Evolutionary conservation across 2,113 vertebrate genomes (phyloP), one percentile per base, ranked within the genome.

Genomic region (Tachycineta bicolor): DNA sequence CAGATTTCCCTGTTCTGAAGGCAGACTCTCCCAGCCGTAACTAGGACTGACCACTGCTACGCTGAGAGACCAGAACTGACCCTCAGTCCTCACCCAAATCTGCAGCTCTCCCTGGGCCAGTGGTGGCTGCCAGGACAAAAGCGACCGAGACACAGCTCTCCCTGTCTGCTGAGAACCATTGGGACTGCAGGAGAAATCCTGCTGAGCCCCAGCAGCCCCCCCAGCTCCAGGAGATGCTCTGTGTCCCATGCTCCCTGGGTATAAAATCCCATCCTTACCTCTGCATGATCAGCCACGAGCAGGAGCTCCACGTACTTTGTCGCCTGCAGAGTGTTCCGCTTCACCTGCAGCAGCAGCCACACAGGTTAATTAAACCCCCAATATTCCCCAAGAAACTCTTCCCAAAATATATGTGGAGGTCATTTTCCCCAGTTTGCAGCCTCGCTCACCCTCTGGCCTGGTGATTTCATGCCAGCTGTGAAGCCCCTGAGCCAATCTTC

Each of bases 251-350:
- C n/a, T 91, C 62, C 2, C 2, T 12, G 62, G 12, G 1, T 34
- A 47, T 7, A 59, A 93, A 22, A 43, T 16, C n/a, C 11, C 6
- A 11, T 67, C 63, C 98, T 99, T 98, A 99, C 99, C 99, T 99
- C 99, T 14, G 99, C 98, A 39, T 98, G 98, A 97, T 99, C 99
- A 62, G 99, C 99, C 80, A 99, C 99, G 0, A 99, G 91, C 94
- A 99, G 98, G 81, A 99, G 98, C 90, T 99, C 99, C 84, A 99
- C 99, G 0, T 99, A 99, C 96, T 99, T 99, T 39, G 97, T 99
- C 84, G 97, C 97, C 89, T 98, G 97, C 58, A 97, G 96, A 89
- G 98, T 91, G 29, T 99, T 99, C 82, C 99, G 98, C 96, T 97
- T 99, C 68, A 98, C 97, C 99, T 99, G 89, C 47, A 70, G 76